A percentile compares a stretch with the other conserved stretches of the same genome.
phyloP scores from a whole-genome alignment of 2,113 vertebrate genomes.

The Procavia capensis region DNA sequence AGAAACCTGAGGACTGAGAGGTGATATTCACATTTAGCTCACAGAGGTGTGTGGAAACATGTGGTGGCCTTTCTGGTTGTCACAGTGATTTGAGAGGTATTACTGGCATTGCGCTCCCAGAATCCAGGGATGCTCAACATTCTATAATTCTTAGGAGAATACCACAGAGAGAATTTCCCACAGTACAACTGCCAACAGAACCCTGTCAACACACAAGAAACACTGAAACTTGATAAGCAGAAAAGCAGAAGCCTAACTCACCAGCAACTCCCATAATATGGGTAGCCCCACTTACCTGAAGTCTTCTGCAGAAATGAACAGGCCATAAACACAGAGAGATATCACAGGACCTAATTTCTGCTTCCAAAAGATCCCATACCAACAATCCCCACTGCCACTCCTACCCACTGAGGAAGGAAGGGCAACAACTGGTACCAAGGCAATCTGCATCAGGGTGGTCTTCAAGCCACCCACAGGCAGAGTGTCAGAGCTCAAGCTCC shows the following conservation, averaged over 20 bases:
- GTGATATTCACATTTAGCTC: neutral
- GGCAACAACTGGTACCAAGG: neutral
- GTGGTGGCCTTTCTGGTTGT: neutral
- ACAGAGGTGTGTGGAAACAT: neutral
- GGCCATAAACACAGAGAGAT: neutral
- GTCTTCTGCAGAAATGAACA: slow-evolving; percentile 5
- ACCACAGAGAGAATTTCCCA: neutral
- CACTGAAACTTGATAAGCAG: neutral
- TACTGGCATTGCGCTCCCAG: neutral
- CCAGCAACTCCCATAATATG: neutral
- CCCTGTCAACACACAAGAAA: neutral
- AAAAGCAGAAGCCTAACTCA: neutral
- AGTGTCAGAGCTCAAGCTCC: neutral
- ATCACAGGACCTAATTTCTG: slow-evolving; percentile 23
- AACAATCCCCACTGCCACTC: neutral
- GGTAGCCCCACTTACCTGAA: neutral
- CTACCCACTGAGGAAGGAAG: neutral
- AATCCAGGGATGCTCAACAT: neutral
- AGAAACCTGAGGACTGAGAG: neutral
- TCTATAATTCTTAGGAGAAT: neutral
- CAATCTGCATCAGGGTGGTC: neutral
- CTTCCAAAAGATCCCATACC: neutral
- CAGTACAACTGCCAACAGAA: neutral
- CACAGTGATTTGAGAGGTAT: neutral
- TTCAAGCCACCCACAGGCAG: neutral